Conservation (phyloP, 1,140 invertebrate genomes). For the Drosophila virilis region DNA sequence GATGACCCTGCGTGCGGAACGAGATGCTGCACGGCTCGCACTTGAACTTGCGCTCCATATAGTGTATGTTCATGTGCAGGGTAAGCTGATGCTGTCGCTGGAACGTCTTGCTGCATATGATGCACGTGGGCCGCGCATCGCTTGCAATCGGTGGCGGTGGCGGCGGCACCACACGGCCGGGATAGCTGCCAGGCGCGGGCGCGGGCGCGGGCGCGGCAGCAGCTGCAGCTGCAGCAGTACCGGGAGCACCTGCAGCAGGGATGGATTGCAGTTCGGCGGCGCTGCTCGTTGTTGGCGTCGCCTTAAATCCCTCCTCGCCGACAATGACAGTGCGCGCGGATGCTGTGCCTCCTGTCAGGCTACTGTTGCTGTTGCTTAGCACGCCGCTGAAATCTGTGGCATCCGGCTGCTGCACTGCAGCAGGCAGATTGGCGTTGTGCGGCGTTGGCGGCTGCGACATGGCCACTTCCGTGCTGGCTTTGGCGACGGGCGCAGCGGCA, state of each 20-base stretch:
- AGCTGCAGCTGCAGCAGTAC: neutral
- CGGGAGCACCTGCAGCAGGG: neutral
- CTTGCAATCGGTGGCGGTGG: slow-evolving; percentile 75
- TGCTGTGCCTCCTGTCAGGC: slow-evolving; percentile 1
- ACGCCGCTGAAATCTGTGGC: slow-evolving; percentile 77
- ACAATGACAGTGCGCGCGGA: slow-evolving; percentile 69
- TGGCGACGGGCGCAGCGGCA: neutral
- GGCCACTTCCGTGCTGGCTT: neutral
- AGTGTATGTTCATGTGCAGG: slow-evolving; percentile 98
- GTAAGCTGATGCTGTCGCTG: slow-evolving; percentile 94
- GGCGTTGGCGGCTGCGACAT: slow-evolving; percentile 9
- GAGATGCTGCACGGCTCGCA: slow-evolving; percentile 96
- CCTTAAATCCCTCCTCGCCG: slow-evolving; percentile 81
- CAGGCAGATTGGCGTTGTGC: slow-evolving; percentile 78
- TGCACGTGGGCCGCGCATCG: slow-evolving; percentile 93
- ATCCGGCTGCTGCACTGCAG: slow-evolving; percentile 76
- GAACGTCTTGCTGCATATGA: slow-evolving; percentile 96
- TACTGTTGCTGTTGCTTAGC: slow-evolving; percentile 25
- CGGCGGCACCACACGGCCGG: slow-evolving; percentile 48
- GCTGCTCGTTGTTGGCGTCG: slow-evolving; percentile 21
- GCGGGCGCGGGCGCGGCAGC: neutral
- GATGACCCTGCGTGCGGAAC: slow-evolving; percentile 95
- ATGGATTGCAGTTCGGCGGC: neutral
- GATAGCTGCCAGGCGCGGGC: neutral
- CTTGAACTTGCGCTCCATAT: slow-evolving; percentile 95